These are phyloP conservation scores for Chanos chanos DNA, from an alignment of 2,797 vertebrate species.

Conservation along the genomic window DNA sequence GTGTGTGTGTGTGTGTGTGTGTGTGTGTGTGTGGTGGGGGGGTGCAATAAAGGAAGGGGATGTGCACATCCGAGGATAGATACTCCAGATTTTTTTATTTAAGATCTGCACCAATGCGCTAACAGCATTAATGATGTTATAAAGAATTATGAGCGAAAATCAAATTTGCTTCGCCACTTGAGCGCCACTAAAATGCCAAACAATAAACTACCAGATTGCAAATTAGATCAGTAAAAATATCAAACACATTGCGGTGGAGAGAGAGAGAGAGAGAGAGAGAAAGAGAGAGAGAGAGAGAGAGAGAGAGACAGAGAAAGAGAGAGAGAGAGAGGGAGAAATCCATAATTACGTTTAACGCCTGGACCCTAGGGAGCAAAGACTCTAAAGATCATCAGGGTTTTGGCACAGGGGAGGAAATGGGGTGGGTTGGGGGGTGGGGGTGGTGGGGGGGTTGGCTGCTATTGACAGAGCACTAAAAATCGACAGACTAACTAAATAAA, in stretches of 20 bases:
- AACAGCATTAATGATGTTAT: conserved; percentile 98
- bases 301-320: too few species aligned
- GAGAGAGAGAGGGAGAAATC: conserved; percentile 75
- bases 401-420: conserved; percentile 54
- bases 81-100: conserved; percentile 70
- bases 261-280: conserved; percentile 10
- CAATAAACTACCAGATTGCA: conserved; percentile 99
- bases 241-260: conserved; percentile 95
- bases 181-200: conserved; percentile 99
- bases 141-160: conserved; percentile 99
- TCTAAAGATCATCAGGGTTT: conserved; percentile 97
- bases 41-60: conserved; percentile 74
- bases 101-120: conserved; percentile 82
- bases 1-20: too few species aligned
- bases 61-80: conserved; percentile 69
- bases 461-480: conserved; percentile 99
- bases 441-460: too few species aligned
- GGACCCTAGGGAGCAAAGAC: conserved; percentile 85
- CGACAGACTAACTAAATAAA: conserved; percentile 99
- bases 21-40: too few species aligned
- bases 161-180: conserved; percentile 99
- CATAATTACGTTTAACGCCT: conserved; percentile 99
- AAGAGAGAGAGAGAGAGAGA: conserved; percentile 1
- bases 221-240: conserved; percentile 99
- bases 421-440: conserved; percentile 55